Evolutionary conservation across 2,113 vertebrate genomes (phyloP), one percentile per base, ranked within the genome.

Genomic region (Phrynosoma blainvillii): DNA sequence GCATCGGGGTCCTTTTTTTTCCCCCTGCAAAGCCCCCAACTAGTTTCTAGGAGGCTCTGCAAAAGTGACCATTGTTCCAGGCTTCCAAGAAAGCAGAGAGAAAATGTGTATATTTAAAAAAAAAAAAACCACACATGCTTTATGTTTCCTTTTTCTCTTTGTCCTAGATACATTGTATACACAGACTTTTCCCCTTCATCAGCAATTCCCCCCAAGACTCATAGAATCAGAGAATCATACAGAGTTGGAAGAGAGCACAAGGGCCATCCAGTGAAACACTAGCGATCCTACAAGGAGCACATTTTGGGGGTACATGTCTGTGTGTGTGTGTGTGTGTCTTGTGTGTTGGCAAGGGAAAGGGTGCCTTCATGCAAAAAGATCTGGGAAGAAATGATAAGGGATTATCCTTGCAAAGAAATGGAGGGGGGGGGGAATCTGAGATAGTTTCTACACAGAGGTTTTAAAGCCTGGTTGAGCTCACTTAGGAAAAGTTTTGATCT

Each of bases 1-100:
- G 20, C 11, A 76, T 47, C 83, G 76, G 40, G n/a, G 23, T 40
- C 18, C n/a, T 18, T 54, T 71, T 40, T 23, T 4, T 52, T 42
- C 16, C 59, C 59, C 23, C 23, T 25, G 27, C 66, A 25, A 27
- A 56, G 40, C 42, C 73, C 23, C 78, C 66, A 84, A 36, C 32
- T 84, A 23, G 16, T 84, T 42, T 65, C 2, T 32, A 14, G 27
- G 5, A 30, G 84, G 32, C 42, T 75, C 79, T 82, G 70, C 78
- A 81, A 71, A 82, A 76, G 32, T 78, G 84, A 32, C 62, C 52
- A 89, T 86, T 82, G 84, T 86, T 89, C 71, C 87, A 42, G 30
- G n/a, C 18, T 32, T 36, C n/a, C 56, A 10, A 54, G 25, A 68
- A 27, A 62, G 62, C 16, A 16, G 32, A n/a, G 30, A 66, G 18